Conservation (phyloP, 2,113 vertebrate species). For the Tragelaphus scriptus region DNA sequence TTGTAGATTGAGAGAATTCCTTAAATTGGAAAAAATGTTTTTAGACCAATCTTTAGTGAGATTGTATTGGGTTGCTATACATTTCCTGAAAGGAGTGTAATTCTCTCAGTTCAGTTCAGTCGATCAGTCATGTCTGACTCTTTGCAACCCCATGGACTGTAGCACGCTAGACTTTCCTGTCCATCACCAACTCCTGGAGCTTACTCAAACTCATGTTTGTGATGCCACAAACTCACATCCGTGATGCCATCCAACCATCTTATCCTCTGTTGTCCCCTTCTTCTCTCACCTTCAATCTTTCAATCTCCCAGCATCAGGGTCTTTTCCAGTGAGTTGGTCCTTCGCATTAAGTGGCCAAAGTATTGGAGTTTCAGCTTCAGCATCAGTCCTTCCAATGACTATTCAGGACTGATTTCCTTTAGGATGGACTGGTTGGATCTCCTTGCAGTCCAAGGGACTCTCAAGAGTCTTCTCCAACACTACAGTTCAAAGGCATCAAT, state of each 20-base stretch:
- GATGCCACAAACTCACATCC: not conserved
- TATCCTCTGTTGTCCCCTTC: not conserved
- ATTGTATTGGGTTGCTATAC: not conserved
- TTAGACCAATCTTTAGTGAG: constrained; percentile 10
- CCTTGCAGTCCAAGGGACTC: not conserved
- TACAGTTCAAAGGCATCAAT: not conserved
- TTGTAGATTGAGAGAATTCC: not conserved
- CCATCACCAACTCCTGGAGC: not conserved
- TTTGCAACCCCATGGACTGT: not conserved
- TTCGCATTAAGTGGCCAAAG: not conserved
- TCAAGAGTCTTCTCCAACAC: not conserved
- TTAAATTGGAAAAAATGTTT: constrained; percentile 19
- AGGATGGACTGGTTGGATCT: not conserved
- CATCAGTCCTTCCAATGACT: not conserved
- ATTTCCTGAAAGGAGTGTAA: constrained; percentile 20
- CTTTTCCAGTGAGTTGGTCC: not conserved
- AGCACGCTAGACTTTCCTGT: not conserved
- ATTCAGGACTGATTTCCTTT: not conserved
- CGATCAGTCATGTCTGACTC: not conserved
- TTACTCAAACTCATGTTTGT: not conserved
- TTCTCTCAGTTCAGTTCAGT: not conserved
- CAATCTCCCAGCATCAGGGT: not conserved
- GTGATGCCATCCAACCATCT: not conserved
- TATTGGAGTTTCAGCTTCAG: not conserved
- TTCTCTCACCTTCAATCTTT: not conserved